Evolutionary conservation across 2,797 vertebrate species (phyloP), one percentile per base, ranked within the genome.

Genomic region (Melanotaenia nigrans): DNA sequence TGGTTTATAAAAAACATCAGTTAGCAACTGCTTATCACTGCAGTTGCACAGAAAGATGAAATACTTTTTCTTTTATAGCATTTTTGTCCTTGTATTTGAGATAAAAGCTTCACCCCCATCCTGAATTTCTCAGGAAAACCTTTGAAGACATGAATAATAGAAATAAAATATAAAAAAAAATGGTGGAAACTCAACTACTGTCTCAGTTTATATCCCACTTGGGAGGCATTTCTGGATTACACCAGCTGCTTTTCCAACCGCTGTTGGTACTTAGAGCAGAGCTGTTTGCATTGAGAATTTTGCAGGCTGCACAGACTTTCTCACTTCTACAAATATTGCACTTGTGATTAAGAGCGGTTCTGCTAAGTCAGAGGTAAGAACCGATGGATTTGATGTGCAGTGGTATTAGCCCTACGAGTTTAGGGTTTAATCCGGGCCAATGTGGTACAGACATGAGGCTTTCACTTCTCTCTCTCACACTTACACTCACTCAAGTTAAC

Each of bases 391-490:
- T 87, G 70, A 59, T 75, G 73, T 65, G 78, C 42, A 3, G 75
- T 1, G 18, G 69, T 38, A 81, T 88, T 83, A 85, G 78, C 85
- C 75, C 78, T 62, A 65, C n/a, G 22, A 78, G 73, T 81, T 83
- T 32, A 77, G 77, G 81, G 54, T 83, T 86, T 87, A 87, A 87
- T 89, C 86, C 84, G 42, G 56, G 59, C 28, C 24, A 1, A 71
- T 66, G 80, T 73, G 60, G 74, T 74, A 73, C 73, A 62, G 69
- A 63, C 69, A 10, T 81, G 71, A 18, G 71, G 83, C 66, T 67
- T 83, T 60, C 47, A 56, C 73, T 76, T 56, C 75, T 51, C 20
- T 51, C 20, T 84, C 63, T 18, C 65, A 63, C 68, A 22, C 68
- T 14, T 72, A 73, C 56, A 45, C 68, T 32, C 18, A 22, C 65